Base-by-base conservation (phyloP, 1,140 invertebrate genomes). In the Drosophila kikkawai region DNA sequence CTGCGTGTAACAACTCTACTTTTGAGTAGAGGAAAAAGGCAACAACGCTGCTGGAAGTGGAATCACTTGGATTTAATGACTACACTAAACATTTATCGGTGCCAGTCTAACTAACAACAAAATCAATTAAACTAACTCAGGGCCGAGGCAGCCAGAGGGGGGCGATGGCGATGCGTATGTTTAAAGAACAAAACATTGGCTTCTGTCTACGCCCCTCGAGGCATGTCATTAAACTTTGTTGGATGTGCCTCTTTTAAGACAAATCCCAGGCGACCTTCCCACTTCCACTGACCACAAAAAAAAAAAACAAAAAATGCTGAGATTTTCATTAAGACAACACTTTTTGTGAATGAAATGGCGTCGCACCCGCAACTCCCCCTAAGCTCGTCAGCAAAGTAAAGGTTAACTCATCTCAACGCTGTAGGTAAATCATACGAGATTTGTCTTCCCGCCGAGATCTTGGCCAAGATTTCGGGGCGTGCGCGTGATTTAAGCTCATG, bases 261-360 rank as follows among this genome's bases (percentile, higher is more conserved):
- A 45, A 57, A 51, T 59, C 36, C 44, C 58, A 45, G 67, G 47
- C 61, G 77, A 80, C 69, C 76, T 80, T 80, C 75, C 75, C 74
- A 66, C 63, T 68, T 51, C 78, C 34, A 42, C 45, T 15, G 22
- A 12, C 53, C 15, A 11, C 44, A 19, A 44, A 48, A 44, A 15
- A 44, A 47, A 47, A 47, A 42, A n/a, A n/a, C n/a, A 15, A 45
- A 48, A 26, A 50, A 15, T 15, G 8, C 36, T 36, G 34, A 78
- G 75, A 78, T 78, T 80, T 80, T 80, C 78, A 80, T 80, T 80
- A 80, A 80, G 78, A 80, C 76, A 79, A 79, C 50, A 64, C 34
- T 60, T 59, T 56, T 79, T 70, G 55, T 79, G 76, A 79, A 79
- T 79, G 76, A 79, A 79, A 61, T 73, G 59, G 59, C 45, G 61